These are phyloP conservation scores for Augiades crinisus DNA, from an alignment of 2,888 invertebrate species.

Conservation along the genomic window DNA sequence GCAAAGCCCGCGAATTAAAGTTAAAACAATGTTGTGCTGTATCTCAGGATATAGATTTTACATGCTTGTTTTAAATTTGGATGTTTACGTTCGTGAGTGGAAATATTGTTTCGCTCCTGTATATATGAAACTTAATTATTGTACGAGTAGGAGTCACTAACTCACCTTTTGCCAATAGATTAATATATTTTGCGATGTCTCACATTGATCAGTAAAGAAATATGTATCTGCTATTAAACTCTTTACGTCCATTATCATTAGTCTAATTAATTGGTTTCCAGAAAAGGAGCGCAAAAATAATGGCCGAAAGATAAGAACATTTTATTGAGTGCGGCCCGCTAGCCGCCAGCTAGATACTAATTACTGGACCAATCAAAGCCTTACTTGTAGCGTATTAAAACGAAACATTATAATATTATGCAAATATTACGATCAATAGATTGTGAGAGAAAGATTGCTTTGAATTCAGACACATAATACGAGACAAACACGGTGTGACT, in stretches of 20 bases:
- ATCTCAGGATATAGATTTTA: too few species aligned
- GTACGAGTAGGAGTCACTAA: too few species aligned
- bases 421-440: neutral
- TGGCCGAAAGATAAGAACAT: conserved; percentile 6
- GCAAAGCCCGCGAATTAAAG: too few species aligned
- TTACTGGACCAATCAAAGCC: neutral
- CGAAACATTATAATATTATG: neutral
- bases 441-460: neutral
- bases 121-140: too few species aligned
- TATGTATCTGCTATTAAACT: neutral
- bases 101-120: too few species aligned
- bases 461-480: too few species aligned
- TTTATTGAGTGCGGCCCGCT: neutral
- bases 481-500: too few species aligned
- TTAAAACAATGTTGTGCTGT: too few species aligned
- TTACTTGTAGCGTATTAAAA: neutral
- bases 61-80: too few species aligned
- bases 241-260: conserved; percentile 16
- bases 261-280: conserved; percentile 15
- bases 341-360: conserved; percentile 2
- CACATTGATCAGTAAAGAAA: neutral
- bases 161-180: too few species aligned
- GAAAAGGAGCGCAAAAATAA: conserved; percentile 16
- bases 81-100: too few species aligned
- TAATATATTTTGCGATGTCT: neutral